Conservation (phyloP, 2,113 vertebrate species). For the Zosterops lateralis region DNA sequence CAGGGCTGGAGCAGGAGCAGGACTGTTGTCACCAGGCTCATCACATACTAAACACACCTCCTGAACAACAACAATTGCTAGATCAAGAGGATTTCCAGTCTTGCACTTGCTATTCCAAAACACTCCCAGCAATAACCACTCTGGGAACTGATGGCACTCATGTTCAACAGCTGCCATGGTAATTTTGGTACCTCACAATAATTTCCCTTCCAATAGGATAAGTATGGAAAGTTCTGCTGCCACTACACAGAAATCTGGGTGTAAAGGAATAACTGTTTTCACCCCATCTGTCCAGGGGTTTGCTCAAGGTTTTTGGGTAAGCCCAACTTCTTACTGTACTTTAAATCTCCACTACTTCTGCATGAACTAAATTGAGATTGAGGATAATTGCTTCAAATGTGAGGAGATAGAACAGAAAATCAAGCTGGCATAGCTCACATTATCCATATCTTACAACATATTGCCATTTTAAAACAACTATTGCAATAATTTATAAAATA, state of each 20-base stretch:
- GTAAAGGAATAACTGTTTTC: neutral
- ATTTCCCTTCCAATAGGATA: neutral
- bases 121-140: neutral
- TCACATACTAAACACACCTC: rapidly evolving
- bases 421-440: neutral
- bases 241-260: neutral
- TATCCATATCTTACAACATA: neutral
- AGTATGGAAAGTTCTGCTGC: neutral
- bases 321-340: neutral
- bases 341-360: neutral
- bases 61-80: neutral
- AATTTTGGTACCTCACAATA: neutral
- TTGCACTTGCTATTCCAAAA: neutral
- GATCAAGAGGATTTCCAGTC: neutral
- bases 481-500: neutral
- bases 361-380: neutral
- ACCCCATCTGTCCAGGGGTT: neutral
- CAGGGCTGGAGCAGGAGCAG: neutral
- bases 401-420: neutral
- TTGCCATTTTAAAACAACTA: neutral
- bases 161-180: neutral
- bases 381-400: neutral
- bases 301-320: neutral
- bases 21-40: neutral
- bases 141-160: neutral